Evolutionary conservation across 2,888 invertebrate species (phyloP), one percentile per base, ranked within the genome.

Genomic region (Amorpha juglandis): DNA sequence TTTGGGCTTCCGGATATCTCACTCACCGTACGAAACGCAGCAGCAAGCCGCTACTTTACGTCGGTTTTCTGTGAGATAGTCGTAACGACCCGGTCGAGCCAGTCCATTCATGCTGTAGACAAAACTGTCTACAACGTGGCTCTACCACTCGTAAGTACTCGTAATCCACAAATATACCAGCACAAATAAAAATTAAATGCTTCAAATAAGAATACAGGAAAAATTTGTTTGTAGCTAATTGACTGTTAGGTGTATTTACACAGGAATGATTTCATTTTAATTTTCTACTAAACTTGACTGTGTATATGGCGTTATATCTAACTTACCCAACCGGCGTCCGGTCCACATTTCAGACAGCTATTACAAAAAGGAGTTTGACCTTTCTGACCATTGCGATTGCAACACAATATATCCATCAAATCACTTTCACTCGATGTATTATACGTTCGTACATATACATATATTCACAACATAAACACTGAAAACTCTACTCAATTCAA

Each of bases 301-400:
- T 27, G n/a, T 53, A 53, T 14, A 53, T 53, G 33, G 52, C 52
- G 14, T 6, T 14, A 53, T n/a, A n/a, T 33, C n/a, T 21, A 12
- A 58, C 58, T 58, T 21, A 58, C 58, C 38, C 58, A 58, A 58
- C 58, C 19, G 12, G 58, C 21, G 58, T 58, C 58, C 58, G 58
- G 58, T 58, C 58, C 21, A 58, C 58, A 58, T 58, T 42, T 58
- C 58, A 42, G 58, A 58, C 58, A 58, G 58, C 58, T 42, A 58
- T 58, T 58, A 58, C 42, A 58, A 42, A 58, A 58, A 58, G 58
- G 12, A 38, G 58, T 19, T 6, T 58, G 58, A 58, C 58, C 58
- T 58, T 58, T 58, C 58, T 58, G 58, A 58, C 58, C 58, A 21
- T 38, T 58, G 19, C 52, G 53, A 53, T 53, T 53, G n/a, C 58